phyloP scores from a whole-genome alignment of 2,113 vertebrate species.

The Oceanodroma tethys region DNA sequence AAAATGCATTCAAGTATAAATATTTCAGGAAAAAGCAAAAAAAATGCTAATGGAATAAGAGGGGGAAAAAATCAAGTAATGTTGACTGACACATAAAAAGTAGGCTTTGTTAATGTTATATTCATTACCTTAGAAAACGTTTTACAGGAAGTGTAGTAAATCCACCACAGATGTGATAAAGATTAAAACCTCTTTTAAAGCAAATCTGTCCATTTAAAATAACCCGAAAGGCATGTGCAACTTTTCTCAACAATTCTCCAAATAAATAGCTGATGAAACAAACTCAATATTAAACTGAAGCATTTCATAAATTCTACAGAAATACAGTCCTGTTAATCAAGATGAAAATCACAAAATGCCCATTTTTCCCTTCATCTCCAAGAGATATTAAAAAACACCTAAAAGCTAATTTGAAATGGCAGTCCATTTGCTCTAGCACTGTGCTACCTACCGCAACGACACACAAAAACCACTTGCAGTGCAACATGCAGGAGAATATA shows the following conservation, averaged over 20 bases:
- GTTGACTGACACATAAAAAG: slow-evolving; percentile 1
- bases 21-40: not conserved
- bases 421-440: not conserved
- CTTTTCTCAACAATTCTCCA: slow-evolving; percentile 14
- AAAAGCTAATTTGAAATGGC: not conserved
- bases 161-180: slow-evolving; percentile 41
- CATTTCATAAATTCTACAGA: not conserved
- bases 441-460: not conserved
- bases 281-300: not conserved
- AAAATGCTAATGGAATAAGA: not conserved
- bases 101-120: slow-evolving; percentile 4
- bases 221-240: slow-evolving; percentile 23
- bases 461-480: not conserved
- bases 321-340: not conserved
- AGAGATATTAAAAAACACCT: slow-evolving; percentile 2
- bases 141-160: slow-evolving; percentile 37
- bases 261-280: slow-evolving; percentile 10
- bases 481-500: not conserved
- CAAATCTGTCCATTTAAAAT: slow-evolving; percentile 31
- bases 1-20: not conserved
- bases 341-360: not conserved
- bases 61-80: not conserved
- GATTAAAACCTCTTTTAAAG: slow-evolving; percentile 48
- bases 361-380: not conserved
- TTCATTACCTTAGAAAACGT: not conserved